Conservation (phyloP, 2,113 vertebrate genomes). For the Tragelaphus strepsiceros region DNA sequence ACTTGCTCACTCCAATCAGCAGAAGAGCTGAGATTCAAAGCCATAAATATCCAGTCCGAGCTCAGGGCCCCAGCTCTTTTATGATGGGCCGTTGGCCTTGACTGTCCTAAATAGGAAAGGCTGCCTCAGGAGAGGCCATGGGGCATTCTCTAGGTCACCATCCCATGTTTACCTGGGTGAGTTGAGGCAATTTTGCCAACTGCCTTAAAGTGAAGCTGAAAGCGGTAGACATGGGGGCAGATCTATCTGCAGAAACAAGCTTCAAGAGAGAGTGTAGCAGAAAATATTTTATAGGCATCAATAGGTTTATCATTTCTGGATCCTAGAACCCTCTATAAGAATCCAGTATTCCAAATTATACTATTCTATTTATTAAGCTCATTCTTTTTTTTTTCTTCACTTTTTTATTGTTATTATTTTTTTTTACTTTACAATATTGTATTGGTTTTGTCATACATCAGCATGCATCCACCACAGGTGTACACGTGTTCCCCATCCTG, state of each 20-base stretch:
- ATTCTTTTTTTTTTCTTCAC: neutral
- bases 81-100: neutral
- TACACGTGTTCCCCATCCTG: too few species aligned
- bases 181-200: neutral
- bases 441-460: too few species aligned
- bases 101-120: neutral
- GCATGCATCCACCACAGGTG: too few species aligned
- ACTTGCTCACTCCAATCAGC: neutral
- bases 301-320: neutral
- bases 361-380: neutral
- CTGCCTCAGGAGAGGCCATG: neutral
- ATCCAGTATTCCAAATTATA: neutral
- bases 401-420: too few species aligned
- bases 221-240: neutral
- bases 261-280: neutral
- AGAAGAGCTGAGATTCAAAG: neutral
- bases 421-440: too few species aligned
- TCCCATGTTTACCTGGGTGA: neutral
- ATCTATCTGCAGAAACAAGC: neutral
- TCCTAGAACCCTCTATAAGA: rapidly evolving
- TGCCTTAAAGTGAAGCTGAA: neutral
- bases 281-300: neutral
- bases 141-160: neutral
- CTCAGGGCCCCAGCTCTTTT: neutral
- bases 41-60: neutral